Evolutionary conservation across 2,113 vertebrate species (phyloP).

Genomic region (Centropus bengalensis): DNA sequence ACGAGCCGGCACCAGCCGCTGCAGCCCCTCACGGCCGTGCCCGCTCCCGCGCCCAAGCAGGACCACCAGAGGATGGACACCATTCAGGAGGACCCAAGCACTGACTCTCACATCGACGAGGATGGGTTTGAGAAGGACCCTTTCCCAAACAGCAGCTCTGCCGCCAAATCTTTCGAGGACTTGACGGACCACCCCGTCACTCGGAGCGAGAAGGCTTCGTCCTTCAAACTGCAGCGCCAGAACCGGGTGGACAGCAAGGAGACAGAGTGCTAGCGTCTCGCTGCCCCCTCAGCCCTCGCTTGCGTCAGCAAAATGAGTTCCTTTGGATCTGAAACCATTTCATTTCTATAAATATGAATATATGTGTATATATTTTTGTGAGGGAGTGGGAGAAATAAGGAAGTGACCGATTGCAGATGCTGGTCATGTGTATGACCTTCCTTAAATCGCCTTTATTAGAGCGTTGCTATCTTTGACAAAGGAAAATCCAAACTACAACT

Average conservation of each 20-base stretch:
- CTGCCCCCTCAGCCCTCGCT: background rate
- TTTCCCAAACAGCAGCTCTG: slow-evolving; percentile 84
- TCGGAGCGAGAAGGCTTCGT: slow-evolving; percentile 82
- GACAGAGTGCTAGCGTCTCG: slow-evolving; percentile 85
- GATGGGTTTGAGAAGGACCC: slow-evolving; percentile 85
- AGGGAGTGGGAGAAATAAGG: slow-evolving; percentile 47
- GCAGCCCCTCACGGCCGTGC: slow-evolving; percentile 27
- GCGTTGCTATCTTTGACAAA: slow-evolving; percentile 36
- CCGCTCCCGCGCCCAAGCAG: slow-evolving; percentile 24
- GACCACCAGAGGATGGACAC: slow-evolving; percentile 93
- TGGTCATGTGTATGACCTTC: slow-evolving; percentile 70
- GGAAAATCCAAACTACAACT: slow-evolving; percentile 39
- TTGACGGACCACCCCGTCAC: slow-evolving; percentile 83
- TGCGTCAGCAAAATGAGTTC: background rate
- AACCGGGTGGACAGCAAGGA: slow-evolving; percentile 91
- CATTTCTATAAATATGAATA: slow-evolving; percentile 60
- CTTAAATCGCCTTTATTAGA: slow-evolving; percentile 36
- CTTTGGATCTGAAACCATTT: slow-evolving; percentile 52
- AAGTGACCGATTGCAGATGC: slow-evolving; percentile 72
- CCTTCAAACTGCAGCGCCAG: slow-evolving; percentile 90
- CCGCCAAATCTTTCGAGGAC: slow-evolving; percentile 94
- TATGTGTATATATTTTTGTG: slow-evolving; percentile 59
- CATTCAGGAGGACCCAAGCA: slow-evolving; percentile 96
- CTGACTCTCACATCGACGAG: slow-evolving; percentile 87
- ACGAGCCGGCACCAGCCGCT: slow-evolving; percentile 74